Evolutionary conservation across 2,797 vertebrate genomes (phyloP), one percentile per base, ranked within the genome.

Genomic region (Leptodactylus fallax): DNA sequence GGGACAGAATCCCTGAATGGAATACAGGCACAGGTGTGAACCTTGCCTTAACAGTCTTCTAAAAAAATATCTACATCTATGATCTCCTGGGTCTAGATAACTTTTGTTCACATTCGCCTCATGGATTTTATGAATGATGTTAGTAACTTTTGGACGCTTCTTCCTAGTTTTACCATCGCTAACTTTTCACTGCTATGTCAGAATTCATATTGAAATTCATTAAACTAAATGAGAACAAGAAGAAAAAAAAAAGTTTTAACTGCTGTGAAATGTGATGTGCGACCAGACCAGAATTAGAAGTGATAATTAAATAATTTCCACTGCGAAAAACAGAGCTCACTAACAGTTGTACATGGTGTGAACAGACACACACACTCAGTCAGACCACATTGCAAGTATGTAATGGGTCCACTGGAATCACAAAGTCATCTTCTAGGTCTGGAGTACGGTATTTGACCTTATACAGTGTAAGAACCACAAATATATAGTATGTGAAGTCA

Each of bases 271-370:
- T 94, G 93, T 94, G 93, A 94, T 93, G 90, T 93, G 92, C 90
- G 94, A 93, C 89, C 93, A 93, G 94, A 94, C 91, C 93, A 93
- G 91, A 94, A 94, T 94, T 94, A 95, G 93, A 95, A 93, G 93
- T 93, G 94, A 93, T 94, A 95, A 95, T 95, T 93, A 95, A 95
- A 89, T 89, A 86, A 94, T 95, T 94, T 94, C 91, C 91, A 92
- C 90, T 91, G 91, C 91, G 92, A 93, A 94, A 94, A 95, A 89
- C 63, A 90, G 91, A 90, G 90, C 92, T 90, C 87, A 90, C 88
- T 92, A 92, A 92, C 91, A 92, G 93, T 94, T 92, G 85, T 92
- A 92, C 92, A 91, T 91, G 93, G 94, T 94, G 93, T 94, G 92
- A 95, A 93, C 91, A 90, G 81, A 90, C 91, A 87, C 58, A 91